Base-by-base conservation (phyloP, 2,797 vertebrate species). In the Loris lydekkerianus region DNA sequence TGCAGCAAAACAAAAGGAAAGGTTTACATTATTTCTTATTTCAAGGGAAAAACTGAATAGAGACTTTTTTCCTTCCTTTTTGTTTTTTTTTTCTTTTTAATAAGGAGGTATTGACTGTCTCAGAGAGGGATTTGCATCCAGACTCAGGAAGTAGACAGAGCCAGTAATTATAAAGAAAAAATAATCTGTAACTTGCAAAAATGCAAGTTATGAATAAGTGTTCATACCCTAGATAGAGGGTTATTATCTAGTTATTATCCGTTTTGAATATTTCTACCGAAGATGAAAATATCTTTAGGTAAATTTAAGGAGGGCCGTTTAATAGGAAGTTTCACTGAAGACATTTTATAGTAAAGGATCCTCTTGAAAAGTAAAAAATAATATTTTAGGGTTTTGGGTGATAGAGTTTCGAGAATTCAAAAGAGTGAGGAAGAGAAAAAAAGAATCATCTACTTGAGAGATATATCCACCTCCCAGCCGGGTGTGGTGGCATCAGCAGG, bases 1-100 rank as follows among this genome's bases (percentile, higher is more conserved):
- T 70, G 15, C 14, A 77, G 49, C 77, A 67, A 76, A 31, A 34
- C 27, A n/a, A 89, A 95, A 89, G 17, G 91, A 73, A 92, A 94
- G 25, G 40, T 84, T 63, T 49, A n/a, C 34, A 31, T n/a, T 67
- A 37, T 84, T 92, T 94, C 76, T 63, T 80, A 63, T 72, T 81
- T 77, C 27, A 69, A 49, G 69, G 34, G 27, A 67, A 88, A 82
- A 85, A 56, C 31, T 14, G 43, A 87, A 81, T 63, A 49, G 78
- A 72, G 31, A 37, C 13, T 46, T 76, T 76, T 17, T 53, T 60
- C 85, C 49, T 17, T 40, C 60, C 77, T 25, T 27, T 75, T 37
- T 18, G 10, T 34, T 34, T 37, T 49, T 56, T 46, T 13, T 37
- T 34, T 58, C 27, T 7, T 29, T 29, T 23, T 20, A n/a, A 49